A percentile compares a stretch with the other conserved stretches of the same genome.
phyloP scores from a whole-genome alignment of 2,113 vertebrate genomes.

The Columba janthina region DNA sequence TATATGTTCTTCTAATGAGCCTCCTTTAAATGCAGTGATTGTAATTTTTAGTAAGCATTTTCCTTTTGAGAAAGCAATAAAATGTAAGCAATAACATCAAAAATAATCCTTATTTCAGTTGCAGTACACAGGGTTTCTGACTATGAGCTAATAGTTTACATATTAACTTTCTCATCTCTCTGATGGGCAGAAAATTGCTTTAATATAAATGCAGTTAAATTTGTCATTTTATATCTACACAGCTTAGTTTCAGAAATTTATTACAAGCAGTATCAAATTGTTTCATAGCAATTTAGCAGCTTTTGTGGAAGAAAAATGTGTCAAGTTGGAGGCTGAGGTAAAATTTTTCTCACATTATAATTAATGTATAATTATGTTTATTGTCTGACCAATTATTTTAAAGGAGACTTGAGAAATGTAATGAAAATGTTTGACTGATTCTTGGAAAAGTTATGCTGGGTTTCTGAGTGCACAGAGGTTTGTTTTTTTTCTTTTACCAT shows the following conservation, averaged over 20 bases:
- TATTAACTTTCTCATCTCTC: conserved; percentile 72
- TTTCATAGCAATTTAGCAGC: conserved; percentile 48
- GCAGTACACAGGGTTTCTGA: conserved; percentile 45
- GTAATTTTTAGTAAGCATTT: conserved; percentile 59
- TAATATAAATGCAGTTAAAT: conserved; percentile 72
- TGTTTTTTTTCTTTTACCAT: background rate
- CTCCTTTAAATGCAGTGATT: conserved; percentile 45
- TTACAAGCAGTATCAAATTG: conserved; percentile 44
- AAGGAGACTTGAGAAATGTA: conserved; percentile 23
- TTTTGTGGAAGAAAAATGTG: conserved; percentile 46
- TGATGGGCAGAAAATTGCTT: conserved; percentile 71
- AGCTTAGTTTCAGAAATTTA: conserved; percentile 55
- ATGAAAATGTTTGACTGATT: conserved; percentile 14
- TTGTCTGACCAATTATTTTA: conserved; percentile 65
- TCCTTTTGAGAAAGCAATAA: conserved; percentile 56
- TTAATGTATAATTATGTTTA: conserved; percentile 65
- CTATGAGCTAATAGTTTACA: conserved; percentile 68
- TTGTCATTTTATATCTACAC: conserved; percentile 68
- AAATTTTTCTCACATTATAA: conserved; percentile 46
- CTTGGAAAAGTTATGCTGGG: background rate
- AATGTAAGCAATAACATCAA: conserved; percentile 32
- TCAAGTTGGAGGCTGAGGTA: conserved; percentile 11
- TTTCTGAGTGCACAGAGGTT: background rate
- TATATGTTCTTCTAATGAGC: conserved; percentile 51
- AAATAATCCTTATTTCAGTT: conserved; percentile 52